phyloP scores from a whole-genome alignment of 2,113 vertebrate genomes.

The Clarias macrocephalus region DNA sequence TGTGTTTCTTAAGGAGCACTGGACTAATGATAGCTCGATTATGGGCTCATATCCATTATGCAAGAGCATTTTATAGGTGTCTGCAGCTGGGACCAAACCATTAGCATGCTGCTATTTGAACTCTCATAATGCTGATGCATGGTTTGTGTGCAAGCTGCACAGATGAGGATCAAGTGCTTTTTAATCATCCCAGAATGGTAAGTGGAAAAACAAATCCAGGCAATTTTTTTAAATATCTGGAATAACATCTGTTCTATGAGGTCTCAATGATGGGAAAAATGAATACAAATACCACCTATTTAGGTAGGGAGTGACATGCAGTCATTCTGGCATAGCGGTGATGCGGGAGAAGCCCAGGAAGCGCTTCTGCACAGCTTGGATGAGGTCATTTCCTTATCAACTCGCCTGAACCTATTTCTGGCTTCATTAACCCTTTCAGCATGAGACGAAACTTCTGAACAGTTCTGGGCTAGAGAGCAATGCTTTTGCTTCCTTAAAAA shows the following conservation, averaged over 20 bases:
- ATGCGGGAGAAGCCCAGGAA: conserved; percentile 34
- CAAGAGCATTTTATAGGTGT: conserved; percentile 44
- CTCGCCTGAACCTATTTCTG: conserved; percentile 35
- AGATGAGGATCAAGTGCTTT: conserved; percentile 40
- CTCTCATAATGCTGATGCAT: conserved; percentile 48
- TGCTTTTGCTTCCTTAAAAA: not conserved
- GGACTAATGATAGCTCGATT: conserved; percentile 54
- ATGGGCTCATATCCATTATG: conserved; percentile 51
- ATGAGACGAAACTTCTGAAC: not conserved
- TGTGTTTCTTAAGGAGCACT: conserved; percentile 46
- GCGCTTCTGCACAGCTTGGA: conserved; percentile 21
- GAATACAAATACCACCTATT: not conserved
- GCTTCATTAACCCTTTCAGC: conserved; percentile 30
- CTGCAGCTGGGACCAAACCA: conserved; percentile 50
- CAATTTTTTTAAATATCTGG: not conserved
- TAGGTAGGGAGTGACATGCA: conserved; percentile 26
- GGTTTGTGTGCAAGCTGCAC: conserved; percentile 21
- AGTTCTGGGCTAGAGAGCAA: not conserved
- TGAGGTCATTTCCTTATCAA: conserved; percentile 54
- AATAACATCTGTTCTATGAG: conserved; percentile 18
- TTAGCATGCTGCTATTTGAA: conserved; percentile 48
- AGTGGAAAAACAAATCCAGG: conserved; percentile 22
- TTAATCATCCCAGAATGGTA: conserved; percentile 39
- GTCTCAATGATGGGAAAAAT: not conserved
- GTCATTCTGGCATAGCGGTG: not conserved